Base-by-base conservation (phyloP, 2,113 vertebrate genomes). In the Chlamydotis undulata region DNA sequence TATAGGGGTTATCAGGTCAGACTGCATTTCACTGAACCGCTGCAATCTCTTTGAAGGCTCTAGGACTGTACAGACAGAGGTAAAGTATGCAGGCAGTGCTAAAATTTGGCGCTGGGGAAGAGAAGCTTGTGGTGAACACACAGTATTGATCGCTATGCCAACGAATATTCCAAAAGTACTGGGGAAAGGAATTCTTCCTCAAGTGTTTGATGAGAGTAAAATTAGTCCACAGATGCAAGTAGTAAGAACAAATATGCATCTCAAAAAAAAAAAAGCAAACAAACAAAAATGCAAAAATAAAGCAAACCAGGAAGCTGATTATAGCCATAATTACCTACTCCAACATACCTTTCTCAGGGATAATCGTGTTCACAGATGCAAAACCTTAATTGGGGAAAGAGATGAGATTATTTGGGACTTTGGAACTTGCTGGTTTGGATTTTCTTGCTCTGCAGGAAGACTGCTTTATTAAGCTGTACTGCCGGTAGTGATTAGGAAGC, bases 391-490 rank as follows among this genome's bases (percentile, higher is more conserved):
- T 80, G 87, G 67, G 74, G 50, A 69, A 69, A 91, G 94, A 87
- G 81, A 65, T 79, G 89, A 94, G 91, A 87, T 91, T 96, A 69
- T 93, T 97, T 94, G 78, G 31, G 47, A 73, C 55, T 96, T 95
- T 31, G 31, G 33, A 93, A 83, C 87, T 95, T 29, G 91, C 18
- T 83, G 59, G 87, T 94, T 96, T 91, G 91, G 95, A 96, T 93
- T 93, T 96, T 96, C 94, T 95, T 90, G 94, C 94, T 97, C 41
- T 88, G 56, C 85, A 74, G 84, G 95, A 93, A 94, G 87, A 29
- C 63, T 69, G 63, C 63, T 89, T 87, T 79, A 12, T 80, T 49
- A 68, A 95, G 70, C 74, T 82, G 74, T 33, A 17, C 8, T 7
- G 25, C 89, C 91, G 64, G 87, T 75, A 68, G 57, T 50, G 89